A percentile compares a stretch with the other conserved stretches of the same genome.
Conservation (phyloP, 2,888 invertebrate species). For the Acanthococcus lagerstroemiae region DNA sequence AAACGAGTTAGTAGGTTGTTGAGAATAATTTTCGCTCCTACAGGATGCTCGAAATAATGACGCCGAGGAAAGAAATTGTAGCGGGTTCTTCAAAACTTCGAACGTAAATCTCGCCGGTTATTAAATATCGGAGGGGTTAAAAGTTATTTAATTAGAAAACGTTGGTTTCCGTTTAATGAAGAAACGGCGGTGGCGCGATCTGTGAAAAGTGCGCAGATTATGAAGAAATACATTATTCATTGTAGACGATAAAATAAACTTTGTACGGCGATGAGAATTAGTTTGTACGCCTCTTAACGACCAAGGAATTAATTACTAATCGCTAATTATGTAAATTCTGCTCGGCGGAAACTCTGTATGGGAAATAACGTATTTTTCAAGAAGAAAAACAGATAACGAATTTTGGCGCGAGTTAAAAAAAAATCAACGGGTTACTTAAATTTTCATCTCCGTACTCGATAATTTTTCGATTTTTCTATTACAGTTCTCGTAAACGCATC, state of each 20-base stretch:
- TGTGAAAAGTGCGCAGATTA: slow-evolving; percentile 9
- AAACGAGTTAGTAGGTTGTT: background rate
- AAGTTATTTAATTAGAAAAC: slow-evolving; percentile 24
- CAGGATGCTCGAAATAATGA: slow-evolving; percentile 16
- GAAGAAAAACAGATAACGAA: background rate
- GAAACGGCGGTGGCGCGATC: slow-evolving; percentile 11
- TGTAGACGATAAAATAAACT: slow-evolving; percentile 21
- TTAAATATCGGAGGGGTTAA: slow-evolving; percentile 27
- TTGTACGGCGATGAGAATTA: slow-evolving; percentile 13
- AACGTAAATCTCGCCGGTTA: slow-evolving; percentile 22
- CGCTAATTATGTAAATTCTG: slow-evolving; percentile 23
- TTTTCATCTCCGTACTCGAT: no score
- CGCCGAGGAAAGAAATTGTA: slow-evolving; percentile 23
- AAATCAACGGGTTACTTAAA: no score
- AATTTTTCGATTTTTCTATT: no score
- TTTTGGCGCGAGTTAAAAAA: background rate
- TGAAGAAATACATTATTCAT: slow-evolving; percentile 20
- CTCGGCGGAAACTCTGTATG: slow-evolving; percentile 20
- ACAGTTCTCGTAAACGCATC: no score
- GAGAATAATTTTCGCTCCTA: slow-evolving; percentile 17
- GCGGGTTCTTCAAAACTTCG: slow-evolving; percentile 23
- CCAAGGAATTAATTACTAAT: slow-evolving; percentile 24
- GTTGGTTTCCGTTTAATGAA: slow-evolving; percentile 22
- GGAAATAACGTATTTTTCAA: slow-evolving; percentile 18
- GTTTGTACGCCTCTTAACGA: slow-evolving; percentile 26